Conservation (phyloP, 2,113 vertebrate species). For the Brachyhypopomus gauderio region DNA sequence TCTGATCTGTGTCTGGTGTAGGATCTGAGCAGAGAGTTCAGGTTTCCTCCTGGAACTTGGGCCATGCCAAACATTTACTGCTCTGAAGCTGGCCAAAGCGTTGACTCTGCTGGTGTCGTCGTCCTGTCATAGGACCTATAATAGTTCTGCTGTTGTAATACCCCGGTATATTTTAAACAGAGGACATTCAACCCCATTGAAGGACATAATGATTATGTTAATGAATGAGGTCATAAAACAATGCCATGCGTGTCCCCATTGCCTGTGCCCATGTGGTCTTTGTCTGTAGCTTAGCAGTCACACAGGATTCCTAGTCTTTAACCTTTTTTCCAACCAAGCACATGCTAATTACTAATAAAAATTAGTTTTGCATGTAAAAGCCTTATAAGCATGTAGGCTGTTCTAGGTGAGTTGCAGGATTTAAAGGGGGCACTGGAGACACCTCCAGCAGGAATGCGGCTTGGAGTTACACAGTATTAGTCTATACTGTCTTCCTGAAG, state of each 20-base stretch:
- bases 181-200: constrained; percentile 4
- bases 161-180: not conserved
- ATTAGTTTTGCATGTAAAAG: not conserved
- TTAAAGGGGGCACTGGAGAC: too few species aligned
- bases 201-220: not conserved
- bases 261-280: too few species aligned
- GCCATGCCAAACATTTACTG: constrained; percentile 43
- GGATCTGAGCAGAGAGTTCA: constrained; percentile 5
- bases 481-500: not conserved
- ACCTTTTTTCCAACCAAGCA: not conserved
- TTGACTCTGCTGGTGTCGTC: constrained; percentile 1
- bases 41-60: constrained; percentile 42
- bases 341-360: not conserved
- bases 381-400: not conserved
- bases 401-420: too few species aligned
- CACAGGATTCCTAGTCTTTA: not conserved
- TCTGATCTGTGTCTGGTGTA: constrained; percentile 40
- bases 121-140: not conserved
- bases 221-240: too few species aligned
- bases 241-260: too few species aligned
- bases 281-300: not conserved
- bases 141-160: not conserved
- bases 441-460: not conserved
- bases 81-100: not conserved
- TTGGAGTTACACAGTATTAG: not conserved